Evolutionary conservation across 2,888 invertebrate genomes (phyloP).

Genomic region (Rosalia funebris): DNA sequence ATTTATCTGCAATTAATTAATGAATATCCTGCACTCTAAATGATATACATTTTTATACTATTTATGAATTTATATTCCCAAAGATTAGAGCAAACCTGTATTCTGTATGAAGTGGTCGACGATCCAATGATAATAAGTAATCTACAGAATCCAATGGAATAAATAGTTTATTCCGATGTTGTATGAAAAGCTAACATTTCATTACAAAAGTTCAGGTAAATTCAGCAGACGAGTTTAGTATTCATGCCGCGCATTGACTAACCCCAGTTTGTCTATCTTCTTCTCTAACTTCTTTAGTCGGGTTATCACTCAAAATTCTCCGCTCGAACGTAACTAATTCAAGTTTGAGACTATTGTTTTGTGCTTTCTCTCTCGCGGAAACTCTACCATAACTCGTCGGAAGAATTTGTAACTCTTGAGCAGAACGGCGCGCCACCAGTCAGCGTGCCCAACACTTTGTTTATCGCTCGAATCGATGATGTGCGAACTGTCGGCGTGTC

Average conservation of each 20-base stretch:
- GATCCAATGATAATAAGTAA: not conserved
- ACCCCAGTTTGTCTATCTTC: constrained; percentile 56
- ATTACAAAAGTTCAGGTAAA: constrained; percentile 54
- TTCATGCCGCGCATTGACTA: constrained; percentile 52
- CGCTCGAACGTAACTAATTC: constrained; percentile 65
- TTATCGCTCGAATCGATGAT: constrained; percentile 33
- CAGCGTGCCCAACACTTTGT: constrained; percentile 27
- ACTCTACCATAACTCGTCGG: constrained; percentile 39
- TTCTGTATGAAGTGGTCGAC: too few species aligned
- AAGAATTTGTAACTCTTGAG: constrained; percentile 35
- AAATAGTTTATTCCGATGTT: constrained; percentile 37
- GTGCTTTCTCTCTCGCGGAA: constrained; percentile 28
- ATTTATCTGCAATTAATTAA: too few species aligned
- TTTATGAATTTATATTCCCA: too few species aligned
- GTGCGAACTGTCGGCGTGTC: constrained; percentile 32
- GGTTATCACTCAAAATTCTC: constrained; percentile 65
- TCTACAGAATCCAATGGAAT: constrained; percentile 26
- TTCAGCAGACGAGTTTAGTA: constrained; percentile 49
- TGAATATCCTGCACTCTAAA: too few species aligned
- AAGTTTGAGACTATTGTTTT: constrained; percentile 64
- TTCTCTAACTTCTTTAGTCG: constrained; percentile 61
- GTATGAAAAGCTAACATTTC: constrained; percentile 45
- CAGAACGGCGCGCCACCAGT: constrained; percentile 5
- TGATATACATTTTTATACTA: too few species aligned
- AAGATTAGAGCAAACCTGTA: too few species aligned